Conservation (phyloP, 2,888 invertebrate genomes). For the Lepas anatifera region DNA sequence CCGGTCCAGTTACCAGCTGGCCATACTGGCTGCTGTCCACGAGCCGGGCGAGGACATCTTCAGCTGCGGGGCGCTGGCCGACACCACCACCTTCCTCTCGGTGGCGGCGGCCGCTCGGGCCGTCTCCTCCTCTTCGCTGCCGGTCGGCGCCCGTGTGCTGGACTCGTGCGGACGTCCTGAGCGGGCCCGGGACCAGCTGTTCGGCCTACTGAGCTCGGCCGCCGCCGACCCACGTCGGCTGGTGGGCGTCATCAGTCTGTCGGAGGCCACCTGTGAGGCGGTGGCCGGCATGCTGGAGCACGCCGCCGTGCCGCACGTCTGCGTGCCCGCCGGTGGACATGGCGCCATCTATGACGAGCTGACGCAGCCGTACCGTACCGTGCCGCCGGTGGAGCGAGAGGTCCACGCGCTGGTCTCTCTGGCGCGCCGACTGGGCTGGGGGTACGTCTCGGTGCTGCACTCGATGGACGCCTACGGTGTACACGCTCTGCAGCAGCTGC, state of each 20-base stretch:
- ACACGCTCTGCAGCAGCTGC: slow-evolving; percentile 30
- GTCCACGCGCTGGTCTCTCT: slow-evolving; percentile 31
- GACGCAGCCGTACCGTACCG: slow-evolving; percentile 22
- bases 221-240: slow-evolving; percentile 27
- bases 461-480: slow-evolving; percentile 30
- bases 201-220: slow-evolving; percentile 33
- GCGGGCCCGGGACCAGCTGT: slow-evolving; percentile 32
- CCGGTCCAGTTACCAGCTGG: slow-evolving; percentile 1
- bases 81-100: slow-evolving; percentile 31
- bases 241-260: slow-evolving; percentile 31
- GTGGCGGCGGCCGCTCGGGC: slow-evolving; percentile 36
- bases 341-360: slow-evolving; percentile 18
- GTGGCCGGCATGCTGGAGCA: slow-evolving; percentile 31
- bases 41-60: slow-evolving; percentile 29
- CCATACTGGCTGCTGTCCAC: slow-evolving; percentile 27
- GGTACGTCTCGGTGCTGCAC: slow-evolving; percentile 32
- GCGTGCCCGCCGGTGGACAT: slow-evolving; percentile 28
- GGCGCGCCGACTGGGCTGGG: slow-evolving; percentile 30
- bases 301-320: slow-evolving; percentile 31
- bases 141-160: slow-evolving; percentile 32
- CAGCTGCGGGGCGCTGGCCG: slow-evolving; percentile 33
- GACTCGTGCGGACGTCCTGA: slow-evolving; percentile 33
- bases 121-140: slow-evolving; percentile 27
- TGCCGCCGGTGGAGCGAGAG: slow-evolving; percentile 29
- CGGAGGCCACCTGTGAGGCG: slow-evolving; percentile 30